Evolutionary conservation across 92 coral and sea anemone genomes (phyloP).

Genomic region (Porites cylindrica): DNA sequence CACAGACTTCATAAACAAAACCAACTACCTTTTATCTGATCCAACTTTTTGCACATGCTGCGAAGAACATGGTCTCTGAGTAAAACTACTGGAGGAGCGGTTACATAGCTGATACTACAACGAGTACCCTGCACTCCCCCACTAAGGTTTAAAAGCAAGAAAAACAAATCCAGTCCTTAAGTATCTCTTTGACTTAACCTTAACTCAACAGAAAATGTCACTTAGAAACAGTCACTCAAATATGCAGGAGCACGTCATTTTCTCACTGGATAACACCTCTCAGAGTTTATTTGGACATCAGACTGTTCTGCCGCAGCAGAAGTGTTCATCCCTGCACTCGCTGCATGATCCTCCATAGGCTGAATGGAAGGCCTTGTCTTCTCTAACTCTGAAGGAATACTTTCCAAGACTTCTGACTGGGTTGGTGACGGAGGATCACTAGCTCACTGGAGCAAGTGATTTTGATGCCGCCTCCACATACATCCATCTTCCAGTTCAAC

Average conservation of each 20-base stretch:
- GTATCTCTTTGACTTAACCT: not conserved
- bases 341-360: conserved; percentile 3
- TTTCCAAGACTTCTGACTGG: not conserved
- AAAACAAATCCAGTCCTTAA: not conserved
- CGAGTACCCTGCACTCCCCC: too few relatives aligned
- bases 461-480: conserved; percentile 44
- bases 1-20: too few relatives aligned
- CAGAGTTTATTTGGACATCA: not conserved
- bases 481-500: conserved; percentile 42
- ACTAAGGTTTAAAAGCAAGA: not conserved
- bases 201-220: not conserved
- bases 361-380: not conserved
- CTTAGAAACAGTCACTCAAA: not conserved
- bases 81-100: too few relatives aligned
- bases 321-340: not conserved
- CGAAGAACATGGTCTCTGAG: too few relatives aligned
- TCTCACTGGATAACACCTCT: not conserved
- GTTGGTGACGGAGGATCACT: not conserved
- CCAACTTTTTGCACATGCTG: too few relatives aligned
- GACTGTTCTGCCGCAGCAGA: not conserved
- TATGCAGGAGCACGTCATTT: not conserved
- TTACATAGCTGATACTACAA: too few relatives aligned
- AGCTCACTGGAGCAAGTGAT: conserved; percentile 37
- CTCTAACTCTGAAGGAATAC: not conserved
- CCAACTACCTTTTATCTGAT: too few relatives aligned